phyloP scores from a whole-genome alignment of 2,888 invertebrate species.

The Amaurobius ferox region DNA sequence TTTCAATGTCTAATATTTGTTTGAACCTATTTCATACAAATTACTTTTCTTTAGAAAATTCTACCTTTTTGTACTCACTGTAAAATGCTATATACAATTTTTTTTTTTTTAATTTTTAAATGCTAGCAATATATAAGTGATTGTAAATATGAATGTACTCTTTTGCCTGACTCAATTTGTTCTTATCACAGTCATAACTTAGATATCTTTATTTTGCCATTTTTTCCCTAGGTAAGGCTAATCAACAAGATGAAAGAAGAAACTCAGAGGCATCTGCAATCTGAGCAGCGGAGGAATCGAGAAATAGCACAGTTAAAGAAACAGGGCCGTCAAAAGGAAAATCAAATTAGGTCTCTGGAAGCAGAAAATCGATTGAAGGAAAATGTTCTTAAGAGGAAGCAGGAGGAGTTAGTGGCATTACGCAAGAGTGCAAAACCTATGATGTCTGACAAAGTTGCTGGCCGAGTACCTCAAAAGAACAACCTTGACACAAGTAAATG shows the following conservation, averaged over 20 bases:
- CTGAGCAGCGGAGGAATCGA: conserved; percentile 86
- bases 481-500: not conserved
- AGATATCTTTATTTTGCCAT: no score
- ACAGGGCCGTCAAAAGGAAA: conserved; percentile 91
- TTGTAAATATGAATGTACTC: no score
- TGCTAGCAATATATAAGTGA: no score
- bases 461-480: conserved; percentile 79
- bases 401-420: conserved; percentile 91
- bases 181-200: no score
- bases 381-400: conserved; percentile 89
- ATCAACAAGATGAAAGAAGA: conserved; percentile 96
- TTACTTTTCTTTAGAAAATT: no score
- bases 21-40: no score
- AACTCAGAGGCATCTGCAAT: conserved; percentile 85
- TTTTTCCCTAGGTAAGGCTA: conserved; percentile 84
- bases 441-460: conserved; percentile 85
- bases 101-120: no score
- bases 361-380: conserved; percentile 91
- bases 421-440: conserved; percentile 82
- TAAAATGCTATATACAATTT: no score
- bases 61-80: no score
- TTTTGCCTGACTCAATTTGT: no score
- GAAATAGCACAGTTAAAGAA: conserved; percentile 95
- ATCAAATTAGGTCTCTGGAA: conserved; percentile 90
- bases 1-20: no score